Percentiles rank a stretch among this genome's conserved stretches.
phyloP scores from a whole-genome alignment of 2,113 vertebrate species.

The Halichoeres trimaculatus region DNA sequence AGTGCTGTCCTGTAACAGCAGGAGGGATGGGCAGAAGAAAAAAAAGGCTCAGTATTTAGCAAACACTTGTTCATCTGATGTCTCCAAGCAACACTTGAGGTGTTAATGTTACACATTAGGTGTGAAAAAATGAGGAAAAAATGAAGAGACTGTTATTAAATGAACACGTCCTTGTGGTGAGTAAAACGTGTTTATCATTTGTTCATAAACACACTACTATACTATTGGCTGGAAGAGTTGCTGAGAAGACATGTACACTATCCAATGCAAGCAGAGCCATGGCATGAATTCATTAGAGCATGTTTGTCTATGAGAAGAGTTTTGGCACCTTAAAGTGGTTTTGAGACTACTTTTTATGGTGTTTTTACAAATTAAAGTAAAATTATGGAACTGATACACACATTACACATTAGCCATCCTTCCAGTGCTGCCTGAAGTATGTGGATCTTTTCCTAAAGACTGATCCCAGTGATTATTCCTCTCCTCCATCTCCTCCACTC shows the following conservation, averaged over 20 bases:
- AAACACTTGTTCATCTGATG: neutral
- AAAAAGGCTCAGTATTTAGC: neutral
- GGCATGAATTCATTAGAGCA: neutral
- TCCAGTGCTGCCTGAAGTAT: too few relatives aligned
- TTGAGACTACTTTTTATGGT: too few relatives aligned
- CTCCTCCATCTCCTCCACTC: neutral
- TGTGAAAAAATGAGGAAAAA: neutral
- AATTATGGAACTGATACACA: too few relatives aligned
- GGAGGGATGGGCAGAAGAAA: neutral
- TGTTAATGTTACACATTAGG: neutral
- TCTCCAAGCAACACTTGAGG: conserved; percentile 1
- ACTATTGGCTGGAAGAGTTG: neutral
- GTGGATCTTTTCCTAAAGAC: neutral
- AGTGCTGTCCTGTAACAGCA: neutral
- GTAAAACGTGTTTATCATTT: neutral
- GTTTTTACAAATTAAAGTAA: too few relatives aligned
- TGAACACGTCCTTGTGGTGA: neutral
- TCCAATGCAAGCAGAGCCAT: neutral
- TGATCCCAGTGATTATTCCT: neutral
- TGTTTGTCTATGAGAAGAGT: too few relatives aligned
- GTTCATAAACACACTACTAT: neutral
- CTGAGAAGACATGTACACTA: neutral
- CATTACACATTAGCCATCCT: too few relatives aligned
- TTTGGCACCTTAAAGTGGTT: too few relatives aligned
- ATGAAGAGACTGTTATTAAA: neutral